Percentiles rank a stretch among this genome's conserved stretches.
These are phyloP conservation scores for Peromyscus attwateri DNA, from an alignment of 2,797 vertebrate genomes.

Conservation along the genomic window DNA sequence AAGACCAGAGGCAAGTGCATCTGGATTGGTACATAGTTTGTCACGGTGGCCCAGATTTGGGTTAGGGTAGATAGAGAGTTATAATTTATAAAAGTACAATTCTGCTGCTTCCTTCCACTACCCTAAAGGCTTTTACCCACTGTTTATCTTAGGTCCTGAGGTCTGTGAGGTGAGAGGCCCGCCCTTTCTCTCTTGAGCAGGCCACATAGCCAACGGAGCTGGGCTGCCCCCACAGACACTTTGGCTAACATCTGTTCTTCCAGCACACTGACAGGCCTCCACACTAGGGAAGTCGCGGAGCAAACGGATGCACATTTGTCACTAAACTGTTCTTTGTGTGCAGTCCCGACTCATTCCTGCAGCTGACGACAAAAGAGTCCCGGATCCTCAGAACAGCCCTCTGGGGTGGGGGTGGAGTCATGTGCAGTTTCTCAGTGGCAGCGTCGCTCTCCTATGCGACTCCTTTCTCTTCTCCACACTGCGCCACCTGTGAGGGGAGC, in stretches of 20 bases:
- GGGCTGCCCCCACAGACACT: conserved; percentile 30
- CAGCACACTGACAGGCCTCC: conserved; percentile 42
- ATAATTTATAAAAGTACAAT: neutral
- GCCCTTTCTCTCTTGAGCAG: neutral
- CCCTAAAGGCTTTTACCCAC: neutral
- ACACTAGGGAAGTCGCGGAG: neutral
- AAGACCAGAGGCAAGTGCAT: neutral
- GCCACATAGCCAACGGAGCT: neutral
- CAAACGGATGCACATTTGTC: conserved; percentile 48
- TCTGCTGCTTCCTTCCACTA: neutral
- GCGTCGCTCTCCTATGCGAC: neutral
- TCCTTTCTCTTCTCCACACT: neutral
- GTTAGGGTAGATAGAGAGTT: neutral
- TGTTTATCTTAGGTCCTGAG: neutral
- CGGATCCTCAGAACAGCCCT: neutral
- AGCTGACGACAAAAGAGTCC: conserved; percentile 43
- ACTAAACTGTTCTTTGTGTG: conserved; percentile 61
- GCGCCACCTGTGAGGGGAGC: neutral
- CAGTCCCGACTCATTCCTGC: neutral
- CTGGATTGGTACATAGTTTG: neutral
- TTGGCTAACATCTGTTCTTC: conserved; percentile 72
- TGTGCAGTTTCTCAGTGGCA: neutral
- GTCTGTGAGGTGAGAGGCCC: conserved; percentile 17
- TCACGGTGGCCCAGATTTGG: neutral
- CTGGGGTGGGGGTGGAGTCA: neutral